phyloP scores from a whole-genome alignment of 2,888 invertebrate species.

The Aphodius sticticus region DNA sequence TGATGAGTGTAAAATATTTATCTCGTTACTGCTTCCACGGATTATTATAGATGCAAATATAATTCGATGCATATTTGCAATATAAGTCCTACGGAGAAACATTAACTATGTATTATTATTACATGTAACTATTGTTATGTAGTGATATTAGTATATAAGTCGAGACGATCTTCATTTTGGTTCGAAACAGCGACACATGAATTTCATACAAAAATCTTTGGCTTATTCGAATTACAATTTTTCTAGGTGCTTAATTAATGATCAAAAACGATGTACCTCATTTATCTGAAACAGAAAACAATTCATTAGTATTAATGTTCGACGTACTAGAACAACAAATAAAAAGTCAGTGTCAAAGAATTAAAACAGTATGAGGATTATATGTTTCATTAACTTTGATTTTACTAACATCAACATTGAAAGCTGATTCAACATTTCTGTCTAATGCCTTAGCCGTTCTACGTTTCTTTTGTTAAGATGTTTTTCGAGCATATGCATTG shows the following conservation, averaged over 20 bases:
- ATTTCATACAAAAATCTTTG: conserved; percentile 31
- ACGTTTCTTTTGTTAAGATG: too few relatives aligned
- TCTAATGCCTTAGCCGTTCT: too few relatives aligned
- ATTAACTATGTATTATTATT: not conserved
- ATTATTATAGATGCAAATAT: not conserved
- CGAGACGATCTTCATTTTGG: conserved; percentile 4
- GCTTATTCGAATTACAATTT: conserved; percentile 34
- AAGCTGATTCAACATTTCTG: too few relatives aligned
- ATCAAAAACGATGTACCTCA: conserved; percentile 33
- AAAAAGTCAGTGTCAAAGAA: too few relatives aligned
- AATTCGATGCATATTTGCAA: not conserved
- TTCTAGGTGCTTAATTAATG: conserved; percentile 27
- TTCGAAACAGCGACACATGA: conserved; percentile 4
- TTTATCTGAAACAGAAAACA: conserved; percentile 29
- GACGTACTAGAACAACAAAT: not conserved
- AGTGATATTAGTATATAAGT: not conserved
- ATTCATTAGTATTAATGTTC: not conserved
- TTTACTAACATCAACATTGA: too few relatives aligned
- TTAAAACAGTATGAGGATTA: too few relatives aligned
- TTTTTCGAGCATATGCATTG: too few relatives aligned
- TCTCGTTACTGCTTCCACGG: not conserved
- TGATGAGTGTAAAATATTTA: not conserved
- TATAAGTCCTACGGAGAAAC: not conserved
- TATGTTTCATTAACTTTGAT: too few relatives aligned
- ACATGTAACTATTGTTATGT: not conserved